A percentile compares a stretch with the other conserved stretches of the same genome.
These are phyloP conservation scores for Drosophila fuyamai DNA, from an alignment of 1,140 invertebrate genomes.

Conservation along the genomic window DNA sequence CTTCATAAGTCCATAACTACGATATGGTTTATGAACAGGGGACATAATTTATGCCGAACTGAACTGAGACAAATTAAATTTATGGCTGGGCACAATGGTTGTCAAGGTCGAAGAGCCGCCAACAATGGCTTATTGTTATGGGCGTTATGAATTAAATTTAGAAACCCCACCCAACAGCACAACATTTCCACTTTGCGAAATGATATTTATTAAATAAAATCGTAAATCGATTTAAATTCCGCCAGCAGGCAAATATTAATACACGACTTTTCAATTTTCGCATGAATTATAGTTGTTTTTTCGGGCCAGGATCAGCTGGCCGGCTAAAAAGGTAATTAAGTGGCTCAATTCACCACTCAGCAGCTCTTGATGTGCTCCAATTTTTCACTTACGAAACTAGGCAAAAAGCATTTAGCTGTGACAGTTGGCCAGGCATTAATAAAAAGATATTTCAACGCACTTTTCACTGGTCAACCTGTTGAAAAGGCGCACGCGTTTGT, in stretches of 20 bases:
- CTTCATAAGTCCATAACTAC: constrained; percentile 25
- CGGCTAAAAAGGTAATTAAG: constrained; percentile 52
- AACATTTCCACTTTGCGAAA: constrained; percentile 2
- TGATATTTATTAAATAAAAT: constrained; percentile 15
- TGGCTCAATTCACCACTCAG: constrained; percentile 52
- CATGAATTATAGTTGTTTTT: constrained; percentile 19
- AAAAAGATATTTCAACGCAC: constrained; percentile 73
- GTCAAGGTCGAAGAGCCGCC: constrained; percentile 40
- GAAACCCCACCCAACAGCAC: constrained; percentile 6
- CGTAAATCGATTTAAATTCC: constrained; percentile 27
- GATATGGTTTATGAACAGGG: constrained; percentile 35
- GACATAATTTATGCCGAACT: constrained; percentile 39
- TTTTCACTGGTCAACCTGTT: constrained; percentile 47
- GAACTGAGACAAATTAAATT: constrained; percentile 34
- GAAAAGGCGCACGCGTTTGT: constrained; percentile 39
- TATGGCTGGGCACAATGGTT: constrained; percentile 16
- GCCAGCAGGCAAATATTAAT: constrained; percentile 8
- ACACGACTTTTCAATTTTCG: constrained; percentile 43
- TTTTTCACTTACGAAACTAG: constrained; percentile 64
- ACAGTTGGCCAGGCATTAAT: constrained; percentile 50
- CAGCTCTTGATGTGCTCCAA: constrained; percentile 49
- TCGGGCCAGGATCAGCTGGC: constrained; percentile 18
- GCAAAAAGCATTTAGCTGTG: constrained; percentile 42
- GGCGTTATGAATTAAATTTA: constrained; percentile 33
- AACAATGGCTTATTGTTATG: constrained; percentile 55